Conservation (phyloP, 2,888 invertebrate species). For the Rotaria socialis region DNA sequence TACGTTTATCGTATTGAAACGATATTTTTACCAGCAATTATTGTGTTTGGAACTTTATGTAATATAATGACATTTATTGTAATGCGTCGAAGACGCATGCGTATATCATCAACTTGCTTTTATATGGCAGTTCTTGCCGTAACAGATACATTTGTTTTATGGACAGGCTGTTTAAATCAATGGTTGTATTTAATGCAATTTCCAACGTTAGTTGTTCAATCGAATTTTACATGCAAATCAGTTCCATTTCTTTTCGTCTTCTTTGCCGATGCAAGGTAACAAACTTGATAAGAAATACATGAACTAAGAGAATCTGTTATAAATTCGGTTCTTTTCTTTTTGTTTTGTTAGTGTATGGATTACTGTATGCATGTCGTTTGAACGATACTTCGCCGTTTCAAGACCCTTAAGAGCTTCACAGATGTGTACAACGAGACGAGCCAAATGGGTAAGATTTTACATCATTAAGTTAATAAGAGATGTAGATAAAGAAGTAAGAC, state of each 20-base stretch:
- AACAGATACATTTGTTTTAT: conserved; percentile 50
- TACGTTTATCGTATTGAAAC: neutral
- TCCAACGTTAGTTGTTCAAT: neutral
- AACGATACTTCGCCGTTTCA: conserved; percentile 3
- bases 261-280: conserved; percentile 12
- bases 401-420: neutral
- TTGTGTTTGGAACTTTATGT: conserved; percentile 51
- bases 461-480: neutral
- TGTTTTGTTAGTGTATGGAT: neutral
- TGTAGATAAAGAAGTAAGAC: too few species aligned
- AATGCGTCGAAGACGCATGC: conserved; percentile 50
- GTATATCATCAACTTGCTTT: conserved; percentile 51
- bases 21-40: conserved; percentile 48
- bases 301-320: neutral
- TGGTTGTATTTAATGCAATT: conserved; percentile 49
- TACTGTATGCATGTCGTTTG: conserved; percentile 1
- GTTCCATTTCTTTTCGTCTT: neutral
- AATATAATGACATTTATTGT: conserved; percentile 51
- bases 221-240: conserved; percentile 16
- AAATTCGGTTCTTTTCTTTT: neutral
- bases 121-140: conserved; percentile 51
- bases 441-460: neutral
- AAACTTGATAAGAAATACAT: neutral
- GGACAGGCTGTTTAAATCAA: conserved; percentile 50
- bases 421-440: neutral